These are phyloP conservation scores for Coptodon bakossiorum DNA, from an alignment of 2,113 vertebrate genomes.

Conservation along the genomic window DNA sequence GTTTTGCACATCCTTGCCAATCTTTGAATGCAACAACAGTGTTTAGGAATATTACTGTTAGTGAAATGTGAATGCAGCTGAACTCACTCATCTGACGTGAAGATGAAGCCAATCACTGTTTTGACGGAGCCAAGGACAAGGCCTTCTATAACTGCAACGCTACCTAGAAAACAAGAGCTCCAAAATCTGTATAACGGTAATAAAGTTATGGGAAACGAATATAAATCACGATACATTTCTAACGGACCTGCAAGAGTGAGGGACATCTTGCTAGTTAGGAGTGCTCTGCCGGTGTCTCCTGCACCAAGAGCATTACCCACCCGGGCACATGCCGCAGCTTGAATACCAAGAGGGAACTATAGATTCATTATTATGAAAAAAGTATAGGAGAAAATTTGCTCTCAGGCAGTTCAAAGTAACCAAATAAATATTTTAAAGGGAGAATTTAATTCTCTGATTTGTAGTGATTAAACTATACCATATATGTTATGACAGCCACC, in stretches of 20 bases:
- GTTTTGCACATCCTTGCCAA: background rate
- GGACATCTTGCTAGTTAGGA: slow-evolving; percentile 67
- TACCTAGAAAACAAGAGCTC: slow-evolving; percentile 49
- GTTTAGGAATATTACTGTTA: background rate
- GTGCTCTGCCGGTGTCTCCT: slow-evolving; percentile 72
- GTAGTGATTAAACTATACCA: slow-evolving; percentile 68
- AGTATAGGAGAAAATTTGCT: background rate
- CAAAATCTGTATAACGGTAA: background rate
- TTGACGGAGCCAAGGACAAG: slow-evolving; percentile 69
- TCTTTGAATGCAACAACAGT: background rate
- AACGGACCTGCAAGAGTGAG: slow-evolving; percentile 76
- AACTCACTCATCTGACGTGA: slow-evolving; percentile 81
- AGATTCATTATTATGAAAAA: background rate
- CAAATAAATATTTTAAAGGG: background rate
- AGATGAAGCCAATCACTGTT: slow-evolving; percentile 76
- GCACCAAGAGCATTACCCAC: slow-evolving; percentile 85
- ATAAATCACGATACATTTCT: background rate
- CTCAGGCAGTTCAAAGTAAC: background rate
- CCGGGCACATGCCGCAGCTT: slow-evolving; percentile 75
- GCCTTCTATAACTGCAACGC: slow-evolving; percentile 68
- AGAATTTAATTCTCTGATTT: background rate
- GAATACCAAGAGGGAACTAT: slow-evolving; percentile 80
- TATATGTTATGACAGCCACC: slow-evolving; percentile 75
- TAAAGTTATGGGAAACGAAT: background rate
- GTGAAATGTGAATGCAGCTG: background rate